These are phyloP conservation scores for Pithys albifrons DNA, from an alignment of 2,113 vertebrate genomes.

Conservation along the genomic window DNA sequence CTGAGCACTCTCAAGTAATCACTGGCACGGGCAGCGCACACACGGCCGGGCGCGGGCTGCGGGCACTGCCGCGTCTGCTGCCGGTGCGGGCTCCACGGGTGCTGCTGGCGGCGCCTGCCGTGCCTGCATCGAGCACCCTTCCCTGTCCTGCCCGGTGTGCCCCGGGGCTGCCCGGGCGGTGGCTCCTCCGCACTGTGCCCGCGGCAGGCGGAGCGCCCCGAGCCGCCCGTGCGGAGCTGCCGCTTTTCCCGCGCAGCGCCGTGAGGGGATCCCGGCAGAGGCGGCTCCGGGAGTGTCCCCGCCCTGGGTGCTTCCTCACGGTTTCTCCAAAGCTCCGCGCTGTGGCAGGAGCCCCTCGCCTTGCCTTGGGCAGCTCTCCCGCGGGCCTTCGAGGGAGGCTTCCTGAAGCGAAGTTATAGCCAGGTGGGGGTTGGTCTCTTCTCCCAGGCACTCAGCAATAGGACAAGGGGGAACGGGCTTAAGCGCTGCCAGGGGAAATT, in stretches of 20 bases:
- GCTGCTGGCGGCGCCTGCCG: no score
- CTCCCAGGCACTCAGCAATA: no score
- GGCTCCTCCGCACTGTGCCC: neutral
- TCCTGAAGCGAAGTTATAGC: no score
- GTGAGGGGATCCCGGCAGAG: neutral
- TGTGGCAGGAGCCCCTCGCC: neutral
- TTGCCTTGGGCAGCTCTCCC: neutral
- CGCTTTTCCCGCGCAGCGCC: neutral
- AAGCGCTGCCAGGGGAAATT: no score
- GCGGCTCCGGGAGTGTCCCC: neutral
- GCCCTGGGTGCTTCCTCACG: accelerated
- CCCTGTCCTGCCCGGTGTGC: neutral
- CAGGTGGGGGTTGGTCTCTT: no score
- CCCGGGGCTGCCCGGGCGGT: neutral
- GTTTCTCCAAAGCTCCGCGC: neutral
- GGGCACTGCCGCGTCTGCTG: no score
- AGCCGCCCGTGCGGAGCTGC: neutral
- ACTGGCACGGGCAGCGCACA: no score
- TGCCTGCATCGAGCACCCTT: neutral
- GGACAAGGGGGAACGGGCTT: no score
- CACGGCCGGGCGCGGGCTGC: no score
- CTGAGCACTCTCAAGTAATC: no score
- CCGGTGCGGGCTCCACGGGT: no score
- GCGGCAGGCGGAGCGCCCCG: neutral
- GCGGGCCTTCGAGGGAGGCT: neutral